phyloP scores from a whole-genome alignment of 64 coral and sea anemone species.

The Montipora efflorescens region DNA sequence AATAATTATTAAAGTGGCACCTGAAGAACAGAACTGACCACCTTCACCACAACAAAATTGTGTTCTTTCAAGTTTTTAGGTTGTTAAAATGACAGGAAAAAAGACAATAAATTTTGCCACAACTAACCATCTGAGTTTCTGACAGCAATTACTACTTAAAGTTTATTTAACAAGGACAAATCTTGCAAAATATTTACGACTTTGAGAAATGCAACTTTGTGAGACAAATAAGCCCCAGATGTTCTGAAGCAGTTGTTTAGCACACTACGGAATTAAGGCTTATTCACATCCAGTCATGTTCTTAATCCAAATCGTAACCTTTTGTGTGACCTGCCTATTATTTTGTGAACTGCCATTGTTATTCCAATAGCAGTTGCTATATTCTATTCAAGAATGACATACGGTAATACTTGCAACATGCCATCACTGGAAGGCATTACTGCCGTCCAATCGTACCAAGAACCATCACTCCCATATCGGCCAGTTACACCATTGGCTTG shows the following conservation, averaged over 20 bases:
- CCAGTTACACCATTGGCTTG: conserved; percentile 96
- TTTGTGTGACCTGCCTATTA: background rate
- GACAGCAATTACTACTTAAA: too few species aligned
- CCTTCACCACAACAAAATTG: too few species aligned
- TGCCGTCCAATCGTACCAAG: conserved; percentile 93
- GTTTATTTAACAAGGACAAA: too few species aligned
- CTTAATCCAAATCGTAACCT: background rate
- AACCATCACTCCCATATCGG: conserved; percentile 79
- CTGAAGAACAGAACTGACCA: too few species aligned
- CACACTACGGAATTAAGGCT: background rate
- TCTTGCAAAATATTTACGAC: too few species aligned
- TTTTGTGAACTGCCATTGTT: background rate
- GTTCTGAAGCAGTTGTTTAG: background rate
- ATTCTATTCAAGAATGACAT: conserved; percentile 91
- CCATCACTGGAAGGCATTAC: conserved; percentile 85
- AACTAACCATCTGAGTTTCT: background rate
- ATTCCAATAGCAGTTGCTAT: background rate
- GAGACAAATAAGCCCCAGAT: background rate
- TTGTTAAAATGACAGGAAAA: background rate
- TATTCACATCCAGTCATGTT: background rate
- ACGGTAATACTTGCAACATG: conserved; percentile 85
- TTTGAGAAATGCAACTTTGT: too few species aligned
- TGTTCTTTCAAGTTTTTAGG: too few species aligned
- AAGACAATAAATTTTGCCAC: background rate
- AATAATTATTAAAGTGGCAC: too few species aligned